Conservation (phyloP, 2,113 vertebrate genomes). For the Nannospalax galili region DNA sequence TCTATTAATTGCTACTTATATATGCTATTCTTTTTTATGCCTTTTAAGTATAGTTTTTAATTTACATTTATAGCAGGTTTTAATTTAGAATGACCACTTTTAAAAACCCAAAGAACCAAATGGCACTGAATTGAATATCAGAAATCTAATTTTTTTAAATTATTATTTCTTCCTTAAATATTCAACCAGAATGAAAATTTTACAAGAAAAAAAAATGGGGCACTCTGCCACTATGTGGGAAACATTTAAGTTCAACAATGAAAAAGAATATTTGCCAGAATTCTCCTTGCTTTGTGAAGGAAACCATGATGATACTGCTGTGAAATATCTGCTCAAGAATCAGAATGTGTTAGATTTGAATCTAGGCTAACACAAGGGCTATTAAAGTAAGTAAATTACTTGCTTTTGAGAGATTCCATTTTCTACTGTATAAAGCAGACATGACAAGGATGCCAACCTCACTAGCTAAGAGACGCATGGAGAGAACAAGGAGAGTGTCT, state of each 20-base stretch:
- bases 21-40: background rate
- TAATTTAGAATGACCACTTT: conserved; percentile 16
- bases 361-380: background rate
- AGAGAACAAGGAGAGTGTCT: background rate
- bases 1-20: background rate
- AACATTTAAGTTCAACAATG: conserved; percentile 22
- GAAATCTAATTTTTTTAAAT: background rate
- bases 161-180: conserved; percentile 1
- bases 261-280: background rate
- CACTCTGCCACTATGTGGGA: background rate
- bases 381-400: background rate
- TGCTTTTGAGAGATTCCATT: background rate
- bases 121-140: background rate
- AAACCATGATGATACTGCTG: background rate
- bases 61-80: background rate
- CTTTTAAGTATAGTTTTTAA: background rate
- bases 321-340: background rate
- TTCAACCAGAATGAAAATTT: conserved; percentile 14
- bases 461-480: background rate
- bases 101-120: conserved; percentile 23
- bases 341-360: background rate
- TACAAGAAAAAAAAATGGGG: background rate
- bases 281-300: conserved; percentile 17
- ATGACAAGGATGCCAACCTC: background rate
- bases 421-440: conserved; percentile 23